Percentiles rank a stretch among this genome's conserved stretches.
phyloP scores from a whole-genome alignment of 1,140 invertebrate species.

The Conus betulinus region DNA sequence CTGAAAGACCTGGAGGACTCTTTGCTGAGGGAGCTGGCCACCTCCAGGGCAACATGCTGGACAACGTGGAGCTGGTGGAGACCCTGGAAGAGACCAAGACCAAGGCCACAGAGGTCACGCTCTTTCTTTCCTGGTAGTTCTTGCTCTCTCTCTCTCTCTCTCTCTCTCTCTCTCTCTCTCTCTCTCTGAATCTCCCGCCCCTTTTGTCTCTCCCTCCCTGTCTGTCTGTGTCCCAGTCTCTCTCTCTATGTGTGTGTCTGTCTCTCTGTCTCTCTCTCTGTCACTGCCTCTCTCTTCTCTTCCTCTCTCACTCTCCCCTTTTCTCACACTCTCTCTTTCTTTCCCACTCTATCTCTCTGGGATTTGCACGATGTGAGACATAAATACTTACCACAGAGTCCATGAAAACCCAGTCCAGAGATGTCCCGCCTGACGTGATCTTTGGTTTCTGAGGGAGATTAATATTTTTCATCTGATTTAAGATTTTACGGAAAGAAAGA shows the following conservation, averaged over 20 bases:
- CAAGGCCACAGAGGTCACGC: conserved; percentile 82
- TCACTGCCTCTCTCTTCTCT: neutral
- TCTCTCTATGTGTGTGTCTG: neutral
- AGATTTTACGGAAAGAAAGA: too few species aligned
- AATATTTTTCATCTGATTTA: too few species aligned
- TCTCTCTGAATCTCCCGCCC: neutral
- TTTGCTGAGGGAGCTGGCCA: conserved; percentile 87
- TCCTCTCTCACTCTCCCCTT: too few species aligned
- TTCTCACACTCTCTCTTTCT: too few species aligned
- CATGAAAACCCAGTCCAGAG: too few species aligned
- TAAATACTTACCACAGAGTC: too few species aligned
- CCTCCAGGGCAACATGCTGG: conserved; percentile 93
- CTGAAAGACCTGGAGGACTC: conserved; percentile 89
- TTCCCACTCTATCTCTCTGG: neutral
- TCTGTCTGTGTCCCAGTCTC: neutral
- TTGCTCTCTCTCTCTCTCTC: neutral
- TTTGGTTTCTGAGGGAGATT: too few species aligned
- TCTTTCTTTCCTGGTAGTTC: neutral
- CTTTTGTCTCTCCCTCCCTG: neutral
- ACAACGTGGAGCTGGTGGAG: conserved; percentile 89
- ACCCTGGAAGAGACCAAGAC: conserved; percentile 92
- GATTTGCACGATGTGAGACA: too few species aligned
- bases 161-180: neutral
- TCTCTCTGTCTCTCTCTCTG: neutral
- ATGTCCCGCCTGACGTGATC: too few species aligned